Evolutionary conservation across 2,113 vertebrate species (phyloP), one percentile per base, ranked within the genome.

Genomic region (Pterocles orientalis): DNA sequence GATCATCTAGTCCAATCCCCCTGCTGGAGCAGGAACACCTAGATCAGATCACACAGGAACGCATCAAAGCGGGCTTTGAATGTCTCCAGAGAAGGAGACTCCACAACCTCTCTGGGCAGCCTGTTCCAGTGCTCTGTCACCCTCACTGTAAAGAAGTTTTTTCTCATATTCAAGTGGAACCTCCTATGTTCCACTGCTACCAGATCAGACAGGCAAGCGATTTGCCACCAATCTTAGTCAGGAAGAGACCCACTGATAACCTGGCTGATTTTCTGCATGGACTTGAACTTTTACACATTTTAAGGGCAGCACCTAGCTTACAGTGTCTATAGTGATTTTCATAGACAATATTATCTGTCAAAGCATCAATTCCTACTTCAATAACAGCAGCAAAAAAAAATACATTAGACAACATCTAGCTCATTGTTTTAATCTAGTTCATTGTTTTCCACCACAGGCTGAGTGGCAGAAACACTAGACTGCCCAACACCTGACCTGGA

Each of bases 401-500:
- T 12, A 31, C 12, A 66, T 71, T 26, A 56, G 19, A 36, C 53
- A 21, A 14, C 41, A 91, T 5, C 36, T 87, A 34, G 36, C 12
- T 53, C n/a, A n/a, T n/a, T n/a, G n/a, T n/a, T n/a, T n/a, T n/a
- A n/a, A n/a, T n/a, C n/a, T n/a, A n/a, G 72, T 73, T 51, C 23
- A 34, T 3, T 39, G 18, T 53, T 85, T 83, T 92, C 24, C 14
- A 48, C 10, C 13, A 43, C 5, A 54, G 60, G 16, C 9, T 50
- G 24, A 33, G 8, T 14, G 6, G 78, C 48, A 82, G 31, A 82
- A 82, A 11, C 10, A 20, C 19, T 57, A 25, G 10, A 73, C 20
- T n/a, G 41, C 20, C 60, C 0, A 0, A 89, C 47, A 85, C 12
- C 24, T 41, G 36, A 41, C 9, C 39, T 33, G n/a, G 53, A 41